Percentiles rank a stretch among this genome's conserved stretches.
These are phyloP conservation scores for Zalophus californianus DNA, from an alignment of 2,797 vertebrate species.

Conservation along the genomic window DNA sequence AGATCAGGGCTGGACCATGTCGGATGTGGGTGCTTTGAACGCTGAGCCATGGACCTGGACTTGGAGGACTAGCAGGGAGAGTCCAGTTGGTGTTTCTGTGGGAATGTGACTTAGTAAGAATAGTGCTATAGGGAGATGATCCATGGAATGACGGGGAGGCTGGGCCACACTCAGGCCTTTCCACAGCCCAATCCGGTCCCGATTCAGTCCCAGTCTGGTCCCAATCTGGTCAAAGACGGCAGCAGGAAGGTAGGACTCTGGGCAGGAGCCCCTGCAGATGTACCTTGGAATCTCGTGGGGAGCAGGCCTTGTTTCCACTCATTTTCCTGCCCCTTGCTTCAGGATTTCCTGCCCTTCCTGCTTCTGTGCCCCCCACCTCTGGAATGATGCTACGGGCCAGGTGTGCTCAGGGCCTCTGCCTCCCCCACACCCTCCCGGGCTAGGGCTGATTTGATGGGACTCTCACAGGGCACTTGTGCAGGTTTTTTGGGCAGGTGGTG, in stretches of 20 bases:
- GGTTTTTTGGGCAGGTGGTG: not conserved
- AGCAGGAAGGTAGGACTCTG: not conserved
- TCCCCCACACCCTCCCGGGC: too few species aligned
- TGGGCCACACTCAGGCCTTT: not conserved
- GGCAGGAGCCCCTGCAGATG: not conserved
- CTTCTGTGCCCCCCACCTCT: too few species aligned
- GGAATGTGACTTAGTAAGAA: not conserved
- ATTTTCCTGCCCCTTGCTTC: rapidly evolving
- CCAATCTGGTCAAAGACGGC: not conserved
- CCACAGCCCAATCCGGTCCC: not conserved
- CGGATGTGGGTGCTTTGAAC: not conserved
- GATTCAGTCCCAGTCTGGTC: not conserved
- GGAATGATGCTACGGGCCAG: rapidly evolving
- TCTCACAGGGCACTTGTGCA: rapidly evolving
- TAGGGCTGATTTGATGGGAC: not conserved
- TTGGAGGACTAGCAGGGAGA: not conserved
- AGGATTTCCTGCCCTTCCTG: too few species aligned
- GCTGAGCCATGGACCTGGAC: not conserved
- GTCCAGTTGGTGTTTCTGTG: not conserved
- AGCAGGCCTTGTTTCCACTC: not conserved
- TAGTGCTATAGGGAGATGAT: not conserved
- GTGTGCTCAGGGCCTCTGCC: rapidly evolving
- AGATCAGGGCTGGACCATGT: not conserved
- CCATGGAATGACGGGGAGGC: not conserved
- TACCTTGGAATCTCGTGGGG: rapidly evolving